Evolutionary conservation across 2,888 invertebrate genomes (phyloP).

Genomic region (Oxycera nigricornis): DNA sequence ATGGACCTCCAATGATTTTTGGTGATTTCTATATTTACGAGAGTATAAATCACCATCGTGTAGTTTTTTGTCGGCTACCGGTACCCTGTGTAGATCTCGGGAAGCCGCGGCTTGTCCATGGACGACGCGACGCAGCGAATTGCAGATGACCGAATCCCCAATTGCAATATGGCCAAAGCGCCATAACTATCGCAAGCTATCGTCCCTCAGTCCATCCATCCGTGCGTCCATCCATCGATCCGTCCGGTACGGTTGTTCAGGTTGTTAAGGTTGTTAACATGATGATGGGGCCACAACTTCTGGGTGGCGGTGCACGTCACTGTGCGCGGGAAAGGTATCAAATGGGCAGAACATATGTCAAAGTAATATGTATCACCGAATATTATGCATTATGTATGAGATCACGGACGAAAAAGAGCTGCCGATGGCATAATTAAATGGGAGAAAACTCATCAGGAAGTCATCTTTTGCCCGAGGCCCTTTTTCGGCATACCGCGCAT

Average conservation of each 20-base stretch:
- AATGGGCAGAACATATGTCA: constrained; percentile 42
- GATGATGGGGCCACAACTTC: constrained; percentile 35
- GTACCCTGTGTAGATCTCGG: constrained; percentile 36
- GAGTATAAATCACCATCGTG: constrained; percentile 40
- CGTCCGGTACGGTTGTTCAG: background rate
- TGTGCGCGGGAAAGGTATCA: constrained; percentile 39
- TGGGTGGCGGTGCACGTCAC: constrained; percentile 34
- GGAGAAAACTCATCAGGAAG: constrained; percentile 39
- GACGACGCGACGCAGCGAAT: background rate
- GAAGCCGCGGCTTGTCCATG: constrained; percentile 2
- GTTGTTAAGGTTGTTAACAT: constrained; percentile 28
- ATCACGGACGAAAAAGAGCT: constrained; percentile 36
- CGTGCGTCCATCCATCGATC: too few species aligned
- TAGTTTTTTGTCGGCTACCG: constrained; percentile 40
- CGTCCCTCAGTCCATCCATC: too few species aligned
- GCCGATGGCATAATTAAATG: constrained; percentile 40
- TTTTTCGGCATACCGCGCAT: constrained; percentile 9
- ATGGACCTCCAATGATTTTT: constrained; percentile 43
- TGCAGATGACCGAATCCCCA: constrained; percentile 23
- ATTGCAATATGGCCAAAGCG: constrained; percentile 4
- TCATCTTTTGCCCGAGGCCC: constrained; percentile 11
- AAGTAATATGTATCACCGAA: constrained; percentile 37
- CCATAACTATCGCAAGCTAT: background rate
- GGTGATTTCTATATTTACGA: constrained; percentile 42
- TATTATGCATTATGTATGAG: constrained; percentile 41